Evolutionary conservation across 2,888 invertebrate species (phyloP).

Genomic region (Sycophila texana): DNA sequence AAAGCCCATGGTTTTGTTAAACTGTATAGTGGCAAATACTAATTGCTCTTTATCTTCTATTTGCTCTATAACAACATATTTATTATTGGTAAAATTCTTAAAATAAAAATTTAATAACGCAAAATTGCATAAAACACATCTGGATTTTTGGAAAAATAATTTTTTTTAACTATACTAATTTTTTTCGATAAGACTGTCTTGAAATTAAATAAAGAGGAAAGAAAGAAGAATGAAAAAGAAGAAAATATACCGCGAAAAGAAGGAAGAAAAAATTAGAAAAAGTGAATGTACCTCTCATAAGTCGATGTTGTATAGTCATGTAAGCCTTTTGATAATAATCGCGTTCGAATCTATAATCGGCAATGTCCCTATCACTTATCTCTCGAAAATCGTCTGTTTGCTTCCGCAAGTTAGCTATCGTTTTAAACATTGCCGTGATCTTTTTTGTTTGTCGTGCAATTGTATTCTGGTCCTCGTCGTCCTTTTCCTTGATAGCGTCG

Average conservation of each 20-base stretch:
- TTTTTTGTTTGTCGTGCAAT: slow-evolving; percentile 62
- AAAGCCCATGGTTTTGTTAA: slow-evolving; percentile 58
- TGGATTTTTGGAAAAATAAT: too few species aligned
- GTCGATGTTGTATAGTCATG: slow-evolving; percentile 59
- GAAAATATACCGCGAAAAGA: background rate
- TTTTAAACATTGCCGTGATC: slow-evolving; percentile 59
- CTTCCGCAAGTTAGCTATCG: slow-evolving; percentile 60
- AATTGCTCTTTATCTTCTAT: slow-evolving; percentile 61
- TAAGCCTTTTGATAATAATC: slow-evolving; percentile 62
- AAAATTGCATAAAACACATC: too few species aligned
- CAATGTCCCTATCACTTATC: slow-evolving; percentile 50
- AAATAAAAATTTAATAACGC: background rate
- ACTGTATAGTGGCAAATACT: slow-evolving; percentile 60
- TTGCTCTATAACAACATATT: slow-evolving; percentile 60
- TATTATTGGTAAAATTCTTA: background rate
- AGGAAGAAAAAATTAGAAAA: background rate
- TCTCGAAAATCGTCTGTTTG: slow-evolving; percentile 54
- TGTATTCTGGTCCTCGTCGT: slow-evolving; percentile 61
- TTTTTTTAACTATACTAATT: too few species aligned
- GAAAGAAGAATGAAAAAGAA: slow-evolving; percentile 11
- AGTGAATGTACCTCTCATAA: slow-evolving; percentile 60
- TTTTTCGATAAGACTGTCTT: too few species aligned
- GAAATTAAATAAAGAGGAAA: background rate
- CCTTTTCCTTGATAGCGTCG: slow-evolving; percentile 62
- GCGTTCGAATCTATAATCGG: slow-evolving; percentile 59